Base-by-base conservation (phyloP, 2,888 invertebrate species). In the Allophyes oxyacanthae region DNA sequence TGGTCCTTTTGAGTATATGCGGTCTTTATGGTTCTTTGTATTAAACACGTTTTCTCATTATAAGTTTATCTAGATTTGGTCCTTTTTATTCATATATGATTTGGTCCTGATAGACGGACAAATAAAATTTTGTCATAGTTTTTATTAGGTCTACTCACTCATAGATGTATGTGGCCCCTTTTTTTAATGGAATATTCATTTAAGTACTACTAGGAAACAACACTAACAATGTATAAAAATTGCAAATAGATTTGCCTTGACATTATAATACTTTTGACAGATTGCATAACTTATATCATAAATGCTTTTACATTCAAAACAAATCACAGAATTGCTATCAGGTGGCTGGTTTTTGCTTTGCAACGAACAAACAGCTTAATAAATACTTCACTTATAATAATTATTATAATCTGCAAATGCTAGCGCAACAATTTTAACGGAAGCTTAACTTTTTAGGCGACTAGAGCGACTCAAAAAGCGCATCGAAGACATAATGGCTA, bases 401-500 rank as follows among this genome's bases (percentile, higher is more conserved):
- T 25, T n/a, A 48, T 20, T 20, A 20, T 34, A 34, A 34, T 40
- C 33, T 50, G 6, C 43, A 30, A 55, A n/a, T 10, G 64, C 64
- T 63, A 0, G n/a, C 9, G 14, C 34, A 40, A 44, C 14, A 20
- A 33, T 52, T 58, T 68, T 79, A 81, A 81, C 72, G 64, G 58
- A 52, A 66, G 67, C 71, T 77, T 72, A 55, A 66, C 43, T 72
- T 91, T 90, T 74, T 92, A 92, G 92, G 82, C 89, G 90, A 53
- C 87, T 92, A 75, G 75, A 78, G 78, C 83, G 60, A 74, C 89
- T 92, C 75, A 91, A 87, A 89, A 53, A 72, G 50, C 85, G 83
- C 63, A 82, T 92, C 59, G 90, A 90, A 81, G 91, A 88, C 54
- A 87, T 86, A 65, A 89, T 90, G 85, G 81, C 85, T 40, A 77